Evolutionary conservation across 2,888 invertebrate species (phyloP).

Genomic region (Drosophila multiciliata): DNA sequence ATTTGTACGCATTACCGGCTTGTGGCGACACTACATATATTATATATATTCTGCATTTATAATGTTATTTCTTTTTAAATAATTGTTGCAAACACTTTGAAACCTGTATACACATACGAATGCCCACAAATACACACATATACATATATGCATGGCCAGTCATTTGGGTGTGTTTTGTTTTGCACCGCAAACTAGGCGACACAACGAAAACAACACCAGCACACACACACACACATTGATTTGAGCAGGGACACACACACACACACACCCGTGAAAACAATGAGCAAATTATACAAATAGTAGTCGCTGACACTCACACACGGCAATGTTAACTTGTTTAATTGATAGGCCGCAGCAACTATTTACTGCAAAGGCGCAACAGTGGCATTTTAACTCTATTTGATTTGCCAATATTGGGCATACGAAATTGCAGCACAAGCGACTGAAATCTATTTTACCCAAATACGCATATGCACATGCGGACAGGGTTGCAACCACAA

Average conservation of each 20-base stretch:
- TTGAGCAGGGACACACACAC: constrained; percentile 1
- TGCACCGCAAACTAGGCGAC: constrained; percentile 51
- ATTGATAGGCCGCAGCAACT: constrained; percentile 28
- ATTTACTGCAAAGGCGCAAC: constrained; percentile 33
- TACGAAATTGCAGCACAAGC: constrained; percentile 42
- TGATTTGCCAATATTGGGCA: constrained; percentile 20
- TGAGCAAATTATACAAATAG: constrained; percentile 53
- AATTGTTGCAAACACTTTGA: constrained; percentile 16
- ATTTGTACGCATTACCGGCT: constrained; percentile 46
- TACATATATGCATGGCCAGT: constrained; percentile 17
- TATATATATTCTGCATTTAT: constrained; percentile 13
- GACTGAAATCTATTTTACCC: constrained; percentile 52
- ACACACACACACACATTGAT: constrained; percentile 6
- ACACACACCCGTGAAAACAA: constrained; percentile 41
- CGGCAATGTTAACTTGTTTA: constrained; percentile 31
- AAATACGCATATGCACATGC: constrained; percentile 64
- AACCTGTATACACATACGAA: background rate
- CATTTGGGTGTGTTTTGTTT: constrained; percentile 64
- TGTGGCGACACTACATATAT: constrained; percentile 4
- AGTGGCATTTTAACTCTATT: constrained; percentile 44
- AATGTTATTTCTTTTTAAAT: constrained; percentile 24
- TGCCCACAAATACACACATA: background rate
- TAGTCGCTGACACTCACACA: constrained; percentile 46
- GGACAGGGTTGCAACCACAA: constrained; percentile 40
- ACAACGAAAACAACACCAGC: constrained; percentile 32